Conservation (phyloP, 1,140 invertebrate genomes). For the Drosophila littoralis region DNA sequence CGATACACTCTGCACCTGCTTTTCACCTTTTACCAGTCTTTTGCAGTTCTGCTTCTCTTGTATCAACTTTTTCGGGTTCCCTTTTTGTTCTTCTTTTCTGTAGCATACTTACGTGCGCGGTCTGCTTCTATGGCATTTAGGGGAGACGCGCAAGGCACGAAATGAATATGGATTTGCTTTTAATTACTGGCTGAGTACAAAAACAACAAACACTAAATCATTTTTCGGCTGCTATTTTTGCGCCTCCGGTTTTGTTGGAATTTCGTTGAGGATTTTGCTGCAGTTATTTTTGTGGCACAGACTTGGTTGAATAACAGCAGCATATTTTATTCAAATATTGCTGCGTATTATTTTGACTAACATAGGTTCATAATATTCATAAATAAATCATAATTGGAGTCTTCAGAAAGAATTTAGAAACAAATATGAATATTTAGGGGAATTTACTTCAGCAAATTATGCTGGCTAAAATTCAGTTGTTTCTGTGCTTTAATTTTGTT, state of each 20-base stretch:
- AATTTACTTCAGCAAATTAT: too few species aligned
- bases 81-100: constrained; percentile 2
- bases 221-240: constrained; percentile 34
- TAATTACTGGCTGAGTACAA: constrained; percentile 61
- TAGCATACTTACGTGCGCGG: constrained; percentile 52
- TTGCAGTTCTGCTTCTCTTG: neutral
- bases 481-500: too few species aligned
- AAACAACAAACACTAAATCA: constrained; percentile 27
- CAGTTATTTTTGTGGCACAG: constrained; percentile 20
- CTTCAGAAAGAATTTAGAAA: too few species aligned
- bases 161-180: constrained; percentile 82
- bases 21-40: constrained; percentile 1
- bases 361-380: too few species aligned
- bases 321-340: constrained; percentile 19
- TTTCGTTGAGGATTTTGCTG: constrained; percentile 20
- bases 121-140: neutral
- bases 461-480: too few species aligned
- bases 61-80: neutral
- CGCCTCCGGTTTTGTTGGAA: constrained; percentile 16
- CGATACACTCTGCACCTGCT: constrained; percentile 11
- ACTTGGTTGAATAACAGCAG: neutral
- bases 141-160: constrained; percentile 40
- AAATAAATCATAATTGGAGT: too few species aligned
- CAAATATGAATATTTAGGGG: too few species aligned
- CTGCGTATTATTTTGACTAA: neutral